These are phyloP conservation scores for Bombyx mori DNA, from an alignment of 1,140 invertebrate genomes.

Conservation along the genomic window ASM3026992v2 NC_085119.1:9656001-9656500, in stretches of 20 bases:
- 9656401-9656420: slow-evolving; percentile 97
- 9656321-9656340: slow-evolving; percentile 88
- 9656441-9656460: too few species aligned
- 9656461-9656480: too few species aligned
- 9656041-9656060: slow-evolving; percentile 96
- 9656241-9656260: too few species aligned
- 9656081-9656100: slow-evolving; percentile 81
- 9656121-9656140: too few species aligned
- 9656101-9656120: not conserved
- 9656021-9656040: slow-evolving; percentile 98
- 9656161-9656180: too few species aligned
- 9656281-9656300: slow-evolving; percentile 95
- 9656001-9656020: slow-evolving; percentile 92
- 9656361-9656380: slow-evolving; percentile 93
- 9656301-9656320: slow-evolving; percentile 89
- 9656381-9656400: slow-evolving; percentile 92
- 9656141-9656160: too few species aligned
- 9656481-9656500: slow-evolving; percentile 28
- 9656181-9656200: too few species aligned
- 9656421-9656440: slow-evolving; percentile 77
- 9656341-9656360: slow-evolving; percentile 93
- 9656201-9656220: too few species aligned
- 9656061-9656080: slow-evolving; percentile 97
- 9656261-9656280: slow-evolving; percentile 73
- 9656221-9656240: too few species aligned